A percentile compares a stretch with the other conserved stretches of the same genome.
Evolutionary conservation across 2,888 invertebrate genomes (phyloP).

Genomic region (Protodeltote pygarga): DNA sequence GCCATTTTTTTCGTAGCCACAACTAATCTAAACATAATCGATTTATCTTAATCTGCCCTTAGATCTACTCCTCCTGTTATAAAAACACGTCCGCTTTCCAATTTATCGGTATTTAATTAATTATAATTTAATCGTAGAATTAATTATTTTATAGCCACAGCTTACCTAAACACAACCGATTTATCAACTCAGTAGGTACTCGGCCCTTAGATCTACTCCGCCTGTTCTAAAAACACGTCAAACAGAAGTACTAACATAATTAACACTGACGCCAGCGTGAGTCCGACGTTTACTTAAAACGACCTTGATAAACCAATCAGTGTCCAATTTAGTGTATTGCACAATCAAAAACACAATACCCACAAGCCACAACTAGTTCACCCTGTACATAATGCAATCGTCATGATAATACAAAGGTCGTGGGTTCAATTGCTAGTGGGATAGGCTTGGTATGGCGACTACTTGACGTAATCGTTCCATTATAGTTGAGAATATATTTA

Average conservation of each 20-base stretch:
- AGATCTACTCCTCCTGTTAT: background rate
- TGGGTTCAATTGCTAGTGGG: conserved; percentile 70
- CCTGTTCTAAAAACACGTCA: background rate
- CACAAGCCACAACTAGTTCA: conserved; percentile 21
- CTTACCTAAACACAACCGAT: too few relatives aligned
- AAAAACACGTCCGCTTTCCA: too few relatives aligned
- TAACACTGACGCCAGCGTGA: conserved; percentile 14
- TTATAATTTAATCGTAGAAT: too few relatives aligned
- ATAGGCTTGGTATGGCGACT: conserved; percentile 57
- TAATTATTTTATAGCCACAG: too few relatives aligned
- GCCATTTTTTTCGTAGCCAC: too few relatives aligned
- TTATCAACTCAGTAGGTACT: too few relatives aligned
- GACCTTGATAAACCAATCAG: conserved; percentile 28
- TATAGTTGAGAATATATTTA: conserved; percentile 50
- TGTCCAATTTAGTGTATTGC: conserved; percentile 27
- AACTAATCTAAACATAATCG: too few relatives aligned
- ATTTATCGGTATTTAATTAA: too few relatives aligned
- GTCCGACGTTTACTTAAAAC: conserved; percentile 8
- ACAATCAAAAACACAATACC: conserved; percentile 18
- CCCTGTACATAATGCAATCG: conserved; percentile 21
- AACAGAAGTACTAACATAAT: background rate
- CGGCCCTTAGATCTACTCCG: background rate
- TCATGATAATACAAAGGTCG: conserved; percentile 58
- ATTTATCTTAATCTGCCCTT: background rate
- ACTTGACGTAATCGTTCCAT: conserved; percentile 68